Base-by-base conservation (phyloP, 2,888 invertebrate genomes). In the Acleris cristana region DNA sequence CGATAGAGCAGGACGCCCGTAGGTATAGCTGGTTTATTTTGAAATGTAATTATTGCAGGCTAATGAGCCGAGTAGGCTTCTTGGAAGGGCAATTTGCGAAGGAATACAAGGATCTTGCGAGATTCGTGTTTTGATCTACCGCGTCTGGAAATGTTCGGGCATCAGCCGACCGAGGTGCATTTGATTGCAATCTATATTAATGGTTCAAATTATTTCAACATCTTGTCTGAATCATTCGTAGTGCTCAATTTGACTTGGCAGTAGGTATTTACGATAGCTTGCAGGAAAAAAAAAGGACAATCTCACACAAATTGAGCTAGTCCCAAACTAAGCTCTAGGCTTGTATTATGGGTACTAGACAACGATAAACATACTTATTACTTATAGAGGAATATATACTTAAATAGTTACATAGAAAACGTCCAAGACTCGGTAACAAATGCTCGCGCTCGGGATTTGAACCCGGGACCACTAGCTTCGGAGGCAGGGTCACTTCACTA, bases 1-100 rank as follows among this genome's bases (percentile, higher is more conserved):
- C 64, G 79, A 70, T 71, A 74, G 84, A 88, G 72, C 73, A 76
- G 75, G 85, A 87, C 71, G 71, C 79, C 74, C 69, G 73, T 72
- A 76, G 74, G 73, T 78, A 79, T 80, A 83, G 80, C 79, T 77
- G 75, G 80, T 79, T 79, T 76, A 76, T 81, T 83, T 82, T 77
- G 75, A 81, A 77, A 82, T 81, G 82, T 82, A 89, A 88, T 88
- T 87, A 88, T 82, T 82, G 79, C 74, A 72, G 75, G 76, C 72
- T 87, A 87, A 88, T 89, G 79, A 87, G 81, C 75, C 76, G 69
- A 71, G 55, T 81, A 74, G 73, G 77, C 71, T 86, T 82, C 85
- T 83, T 69, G 73, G 82, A 82, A 83, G 77, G 71, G 79, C 75
- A 83, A 85, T 83, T 85, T 83, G 79, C 79, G 73, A 72, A 75